A percentile compares a stretch with the other conserved stretches of the same genome.
These are phyloP conservation scores for Ceriagrion tenellum DNA, from an alignment of 2,888 invertebrate genomes.

Conservation along the genomic window DNA sequence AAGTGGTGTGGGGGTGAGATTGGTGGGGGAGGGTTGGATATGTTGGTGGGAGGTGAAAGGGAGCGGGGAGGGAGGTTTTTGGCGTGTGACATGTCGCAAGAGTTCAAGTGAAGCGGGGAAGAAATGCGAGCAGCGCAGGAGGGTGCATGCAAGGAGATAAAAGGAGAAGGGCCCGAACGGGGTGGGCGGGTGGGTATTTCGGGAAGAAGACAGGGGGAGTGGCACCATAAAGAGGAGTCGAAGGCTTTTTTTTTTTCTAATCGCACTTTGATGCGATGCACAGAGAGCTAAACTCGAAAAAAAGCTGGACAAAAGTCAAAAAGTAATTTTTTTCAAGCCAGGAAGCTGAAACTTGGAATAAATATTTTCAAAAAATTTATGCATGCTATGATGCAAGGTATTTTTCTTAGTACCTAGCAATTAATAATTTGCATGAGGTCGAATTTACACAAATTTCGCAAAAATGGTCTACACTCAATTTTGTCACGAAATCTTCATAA, in stretches of 20 bases:
- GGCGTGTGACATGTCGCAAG: slow-evolving; percentile 50
- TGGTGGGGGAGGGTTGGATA: background rate
- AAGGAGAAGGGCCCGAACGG: background rate
- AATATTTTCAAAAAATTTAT: no score
- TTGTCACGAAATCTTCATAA: no score
- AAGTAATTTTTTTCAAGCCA: no score
- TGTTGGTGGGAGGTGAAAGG: background rate
- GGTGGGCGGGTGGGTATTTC: background rate
- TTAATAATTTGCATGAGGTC: no score
- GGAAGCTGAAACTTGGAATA: no score
- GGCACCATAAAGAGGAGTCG: background rate
- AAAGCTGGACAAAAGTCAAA: no score
- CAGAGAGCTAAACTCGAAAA: no score
- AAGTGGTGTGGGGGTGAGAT: background rate
- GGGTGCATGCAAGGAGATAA: slow-evolving; percentile 47
- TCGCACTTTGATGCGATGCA: background rate
- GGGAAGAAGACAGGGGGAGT: no score
- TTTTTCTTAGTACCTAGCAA: no score
- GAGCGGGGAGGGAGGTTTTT: background rate
- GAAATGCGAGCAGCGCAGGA: background rate
- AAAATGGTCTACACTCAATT: no score
- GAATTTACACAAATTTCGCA: no score
- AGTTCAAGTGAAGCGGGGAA: slow-evolving; percentile 33
- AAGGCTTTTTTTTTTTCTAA: background rate
- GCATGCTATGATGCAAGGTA: no score